Evolutionary conservation across 1,140 invertebrate genomes (phyloP).

Genomic region (Drosophila tristis): DNA sequence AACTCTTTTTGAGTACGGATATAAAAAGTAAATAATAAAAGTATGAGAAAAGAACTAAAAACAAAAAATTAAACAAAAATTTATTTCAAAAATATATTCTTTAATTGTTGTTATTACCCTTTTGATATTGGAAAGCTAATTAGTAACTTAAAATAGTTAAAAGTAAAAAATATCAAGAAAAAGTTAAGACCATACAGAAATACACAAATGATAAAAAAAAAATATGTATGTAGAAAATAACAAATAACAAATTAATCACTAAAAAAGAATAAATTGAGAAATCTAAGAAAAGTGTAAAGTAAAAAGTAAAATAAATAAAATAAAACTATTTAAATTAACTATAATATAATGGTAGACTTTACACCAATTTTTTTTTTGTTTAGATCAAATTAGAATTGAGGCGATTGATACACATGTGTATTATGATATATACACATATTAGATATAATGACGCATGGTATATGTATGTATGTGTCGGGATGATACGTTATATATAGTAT

Average conservation of each 20-base stretch:
- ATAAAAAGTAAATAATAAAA: no score
- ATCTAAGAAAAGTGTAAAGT: not conserved
- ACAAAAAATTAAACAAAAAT: no score
- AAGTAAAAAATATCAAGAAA: constrained; percentile 26
- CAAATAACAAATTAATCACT: constrained; percentile 35
- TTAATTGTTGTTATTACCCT: no score
- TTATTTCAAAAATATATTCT: no score
- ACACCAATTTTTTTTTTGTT: constrained; percentile 41
- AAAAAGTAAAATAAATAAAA: not conserved
- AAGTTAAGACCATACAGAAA: constrained; percentile 15
- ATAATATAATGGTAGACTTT: constrained; percentile 25
- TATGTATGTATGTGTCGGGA: constrained; percentile 19
- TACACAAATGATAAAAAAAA: constrained; percentile 20
- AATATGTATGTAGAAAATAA: constrained; percentile 32
- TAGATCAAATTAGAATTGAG: constrained; percentile 43
- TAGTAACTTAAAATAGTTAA: constrained; percentile 31
- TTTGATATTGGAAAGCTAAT: not conserved
- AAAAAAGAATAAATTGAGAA: constrained; percentile 1
- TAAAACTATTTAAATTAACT: constrained; percentile 2
- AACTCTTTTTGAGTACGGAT: no score
- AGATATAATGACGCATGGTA: not conserved
- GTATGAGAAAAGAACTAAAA: no score
- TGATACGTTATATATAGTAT: constrained; percentile 8
- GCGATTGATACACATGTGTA: constrained; percentile 7
- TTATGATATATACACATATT: constrained; percentile 1